Evolutionary conservation across 2,113 vertebrate species (phyloP), one percentile per base, ranked within the genome.

Genomic region (Poeciliopsis turrubarensis): DNA sequence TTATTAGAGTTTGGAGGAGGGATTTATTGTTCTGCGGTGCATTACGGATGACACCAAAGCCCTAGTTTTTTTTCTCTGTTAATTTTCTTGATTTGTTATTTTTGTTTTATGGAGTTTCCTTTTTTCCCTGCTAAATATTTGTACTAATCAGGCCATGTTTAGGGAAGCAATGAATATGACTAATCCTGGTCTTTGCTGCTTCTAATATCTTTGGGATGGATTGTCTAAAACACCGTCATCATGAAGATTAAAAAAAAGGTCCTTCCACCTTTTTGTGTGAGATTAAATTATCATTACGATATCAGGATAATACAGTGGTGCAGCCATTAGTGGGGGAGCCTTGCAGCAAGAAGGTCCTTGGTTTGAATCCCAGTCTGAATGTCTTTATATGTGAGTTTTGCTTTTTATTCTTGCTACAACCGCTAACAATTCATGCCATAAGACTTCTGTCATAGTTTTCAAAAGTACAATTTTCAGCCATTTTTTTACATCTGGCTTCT

Each of bases 1-100:
- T 93, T 92, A 92, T 86, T 70, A 85, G 83, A 89, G 82, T 92
- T 89, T 77, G 66, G 79, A 77, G 72, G 76, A 89, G 78, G 81
- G 75, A 79, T 84, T 79, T 89, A 84, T 87, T 90, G 80, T 87
- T 84, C 65, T 75, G 68, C 83, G 74, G 79, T 80, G 72, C 72
- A 68, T 78, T 83, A 79, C 39, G 64, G 60, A 87, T 25, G 73
- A 76, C 86, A 86, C 84, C 54, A 73, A 65, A 34, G 78, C 67
- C 32, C 30, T 54, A 63, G 31, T 41, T 71, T 60, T 75, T 37
- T 75, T 34, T 83, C 72, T 44, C 66, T 61, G 65, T 25, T 72
- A 80, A 78, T 84, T 75, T 47, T 25, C 63, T 5, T 65, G 32
- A 65, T 65, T 12, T 19, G 29, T 31, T 65, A n/a, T 65, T 37